Evolutionary conservation across 1,140 invertebrate species (phyloP), one percentile per base, ranked within the genome.

Genomic region (Cotesia vestalis): DNA sequence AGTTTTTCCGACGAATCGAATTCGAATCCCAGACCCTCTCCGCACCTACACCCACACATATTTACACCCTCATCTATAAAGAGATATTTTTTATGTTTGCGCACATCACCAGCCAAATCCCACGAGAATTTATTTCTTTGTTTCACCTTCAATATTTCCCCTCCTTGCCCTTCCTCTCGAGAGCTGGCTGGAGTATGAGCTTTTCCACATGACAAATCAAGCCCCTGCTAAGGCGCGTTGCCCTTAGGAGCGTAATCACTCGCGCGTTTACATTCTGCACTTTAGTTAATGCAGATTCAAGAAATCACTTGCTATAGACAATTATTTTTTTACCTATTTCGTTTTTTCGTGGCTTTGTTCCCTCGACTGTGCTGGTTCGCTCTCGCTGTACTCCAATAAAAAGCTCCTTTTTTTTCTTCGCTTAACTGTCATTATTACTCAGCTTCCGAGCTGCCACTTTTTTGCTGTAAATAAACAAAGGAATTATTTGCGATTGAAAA

Each of bases 1-100:
- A 86, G 85, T 87, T 87, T 86, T 86, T 85, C 82, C 80, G 78
- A 80, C 80, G 81, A 87, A 87, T 86, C 85, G 83, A 87, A 87
- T 84, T 81, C 83, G 4, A 66, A 38, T 69, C 63, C 38, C 38
- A 6, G 66, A 35, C 55, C 51, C 75, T 36, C 53, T 52, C 34
- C 34, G 11, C 36, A 35, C 1, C 20, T 60, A 52, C 66, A 73
- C 68, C 74, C 70, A 68, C 76, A 75, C 72, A 69, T 67, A 72
- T 73, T 68, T 72, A 73, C 74, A 27, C 27, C 27, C 27, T 27
- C 27, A 27, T 27, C 27, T 27, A 27, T 27, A 27, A 27, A 27
- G 27, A 55, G 14, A 35, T 27, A 35, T 53, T 34, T 55, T 51
- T 64, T 64, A 57, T 51, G 51, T 63, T 51, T 71, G 40, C 11